These are phyloP conservation scores for Sericinus montela DNA, from an alignment of 2,888 invertebrate species.

Conservation along the genomic window DNA sequence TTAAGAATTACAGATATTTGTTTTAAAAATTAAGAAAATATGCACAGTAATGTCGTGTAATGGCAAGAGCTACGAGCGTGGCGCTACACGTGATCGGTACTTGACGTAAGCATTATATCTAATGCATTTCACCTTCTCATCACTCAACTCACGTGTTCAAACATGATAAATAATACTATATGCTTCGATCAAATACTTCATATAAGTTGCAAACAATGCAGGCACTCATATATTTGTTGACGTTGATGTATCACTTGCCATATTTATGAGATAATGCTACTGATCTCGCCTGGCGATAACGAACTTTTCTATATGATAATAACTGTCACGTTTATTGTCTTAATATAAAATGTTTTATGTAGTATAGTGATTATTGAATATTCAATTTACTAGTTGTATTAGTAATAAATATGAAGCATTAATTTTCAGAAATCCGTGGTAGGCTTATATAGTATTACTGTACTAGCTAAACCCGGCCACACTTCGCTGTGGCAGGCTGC, in stretches of 20 bases:
- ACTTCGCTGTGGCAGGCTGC: too few relatives aligned
- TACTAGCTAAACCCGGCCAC: too few relatives aligned
- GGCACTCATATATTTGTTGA: constrained; percentile 13
- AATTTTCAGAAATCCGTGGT: too few relatives aligned
- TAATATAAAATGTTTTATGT: too few relatives aligned
- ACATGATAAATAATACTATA: too few relatives aligned
- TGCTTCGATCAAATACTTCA: not conserved
- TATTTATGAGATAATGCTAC: not conserved
- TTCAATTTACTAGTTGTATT: too few relatives aligned
- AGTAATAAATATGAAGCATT: too few relatives aligned
- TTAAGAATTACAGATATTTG: too few relatives aligned
- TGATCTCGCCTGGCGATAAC: not conserved
- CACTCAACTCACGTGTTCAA: constrained; percentile 2
- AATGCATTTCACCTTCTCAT: not conserved
- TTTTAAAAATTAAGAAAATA: too few relatives aligned
- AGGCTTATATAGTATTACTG: too few relatives aligned
- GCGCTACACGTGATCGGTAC: constrained; percentile 5
- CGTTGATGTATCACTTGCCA: constrained; percentile 23
- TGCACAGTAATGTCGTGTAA: not conserved
- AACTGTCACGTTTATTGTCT: too few relatives aligned
- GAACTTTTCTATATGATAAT: not conserved
- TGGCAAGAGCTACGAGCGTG: not conserved
- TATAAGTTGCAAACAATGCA: constrained; percentile 18
- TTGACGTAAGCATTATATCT: constrained; percentile 11
- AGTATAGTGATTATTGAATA: too few relatives aligned